Evolutionary conservation across 2,113 vertebrate genomes (phyloP), one percentile per base, ranked within the genome.

Genomic region (Bucco capensis): DNA sequence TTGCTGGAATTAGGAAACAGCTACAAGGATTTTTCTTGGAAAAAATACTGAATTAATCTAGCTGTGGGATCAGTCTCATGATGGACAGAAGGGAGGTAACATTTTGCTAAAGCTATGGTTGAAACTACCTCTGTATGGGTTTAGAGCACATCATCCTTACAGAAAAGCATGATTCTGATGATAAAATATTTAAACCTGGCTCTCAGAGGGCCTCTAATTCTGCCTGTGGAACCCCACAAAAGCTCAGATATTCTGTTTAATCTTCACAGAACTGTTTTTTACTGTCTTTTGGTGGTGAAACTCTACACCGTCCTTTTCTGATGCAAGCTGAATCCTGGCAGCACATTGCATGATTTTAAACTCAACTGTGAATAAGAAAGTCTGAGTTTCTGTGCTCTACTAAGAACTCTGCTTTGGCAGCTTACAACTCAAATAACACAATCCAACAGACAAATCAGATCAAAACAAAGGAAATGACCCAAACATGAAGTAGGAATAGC

Each of bases 121-220:
- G 83, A 92, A 77, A 86, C 47, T 71, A 71, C 0, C 2, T 67
- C 56, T 51, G 6, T 56, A n/a, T 90, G 61, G 53, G 44, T 86
- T 90, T 44, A 1, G 3, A 90, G 65, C 19, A 37, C n/a, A 51
- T 62, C 44, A 71, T 81, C 51, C 44, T 78, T 58, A 80, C 44
- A 92, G 60, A 86, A 96, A 88, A 47, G 1, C 1, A 10, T 62
- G 30, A 14, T 58, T 78, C 38, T 74, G 40, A 33, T 72, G 25
- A 78, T 84, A 81, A 95, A 94, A 88, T 86, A 88, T 94, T 96
- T 84, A 93, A 93, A 64, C 35, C 9, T 2, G 2, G 7, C 47
- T 88, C 80, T 92, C 73, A 60, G 44, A 74, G 19, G 64, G 61
- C 31, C 35, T 92, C 47, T 88, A 71, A 83, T 88, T 81, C 73